Evolutionary conservation across 2,888 invertebrate species (phyloP), one percentile per base, ranked within the genome.

Genomic region (Leucoma salicis): DNA sequence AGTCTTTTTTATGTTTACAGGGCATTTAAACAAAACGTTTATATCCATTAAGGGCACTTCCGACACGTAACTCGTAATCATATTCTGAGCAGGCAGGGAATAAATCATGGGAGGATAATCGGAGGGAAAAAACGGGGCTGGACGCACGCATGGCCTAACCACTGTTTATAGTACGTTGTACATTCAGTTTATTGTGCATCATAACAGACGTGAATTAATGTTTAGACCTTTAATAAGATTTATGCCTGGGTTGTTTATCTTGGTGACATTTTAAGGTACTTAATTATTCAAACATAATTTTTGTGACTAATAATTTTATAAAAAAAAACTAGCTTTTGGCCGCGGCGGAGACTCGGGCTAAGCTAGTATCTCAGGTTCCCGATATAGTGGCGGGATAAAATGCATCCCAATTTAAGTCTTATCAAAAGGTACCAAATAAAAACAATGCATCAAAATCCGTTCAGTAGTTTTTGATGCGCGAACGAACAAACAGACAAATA

Each of bases 11-110:
- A 53, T 78, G 66, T 78, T 82, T 75, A 74, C 71, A 62, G 66
- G 60, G 66, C 69, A 66, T 78, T 81, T 82, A 80, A 86, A 81
- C 78, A 74, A 70, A 67, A 78, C 84, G 82, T 87, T 87, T 82
- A 83, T 88, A 85, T 79, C 84, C 82, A 87, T 88, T 86, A 86
- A 75, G 77, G 83, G 73, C 64, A 80, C 83, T 82, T 83, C 82
- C 84, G 78, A 79, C 82, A 79, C 78, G 78, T 76, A 78, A 69
- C 70, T 59, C 66, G 78, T 82, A 82, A 82, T 82, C 82, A 81
- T 80, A 82, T 82, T 86, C 85, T 71, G 73, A 73, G 79, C 87
- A 84, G 85, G 81, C 78, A 70, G 70, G 64, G 75, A 70, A 81
- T 86, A 87, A 88, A 87, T 89, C 86, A 85, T 74, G 71, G 69